phyloP scores from a whole-genome alignment of 2,797 vertebrate genomes.

The Gorsachius magnificus region DNA sequence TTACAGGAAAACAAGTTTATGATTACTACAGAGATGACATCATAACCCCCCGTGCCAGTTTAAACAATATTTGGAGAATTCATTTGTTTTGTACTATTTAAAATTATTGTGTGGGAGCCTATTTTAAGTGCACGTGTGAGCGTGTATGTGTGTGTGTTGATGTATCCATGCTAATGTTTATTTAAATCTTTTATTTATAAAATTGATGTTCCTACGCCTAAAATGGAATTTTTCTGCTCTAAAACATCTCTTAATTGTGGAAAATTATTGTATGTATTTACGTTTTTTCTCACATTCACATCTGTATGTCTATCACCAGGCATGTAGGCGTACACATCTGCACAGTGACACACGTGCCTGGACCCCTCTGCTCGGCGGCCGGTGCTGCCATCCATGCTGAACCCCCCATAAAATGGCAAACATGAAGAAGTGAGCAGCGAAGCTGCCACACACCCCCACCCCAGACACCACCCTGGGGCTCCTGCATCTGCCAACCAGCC shows the following conservation, averaged over 20 bases:
- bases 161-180: conserved; percentile 51
- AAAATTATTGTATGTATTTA: conserved; percentile 20
- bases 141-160: background rate
- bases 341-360: accelerated
- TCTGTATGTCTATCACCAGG: background rate
- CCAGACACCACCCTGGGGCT: background rate
- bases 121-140: conserved; percentile 12
- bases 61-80: conserved; percentile 72
- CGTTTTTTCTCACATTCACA: background rate
- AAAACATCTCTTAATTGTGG: conserved; percentile 35
- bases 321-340: background rate
- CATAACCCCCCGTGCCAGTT: conserved; percentile 51
- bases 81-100: conserved; percentile 69
- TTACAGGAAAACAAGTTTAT: conserved; percentile 64
- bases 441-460: background rate
- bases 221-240: conserved; percentile 60
- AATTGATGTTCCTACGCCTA: conserved; percentile 49
- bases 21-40: conserved; percentile 66
- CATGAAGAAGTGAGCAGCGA: background rate
- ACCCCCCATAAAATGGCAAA: background rate
- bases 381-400: background rate
- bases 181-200: conserved; percentile 64
- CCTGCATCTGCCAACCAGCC: background rate
- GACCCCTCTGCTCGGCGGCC: background rate
- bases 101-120: conserved; percentile 65